Evolutionary conservation across 2,797 vertebrate species (phyloP).

Genomic region (Diceros bicornis): DNA sequence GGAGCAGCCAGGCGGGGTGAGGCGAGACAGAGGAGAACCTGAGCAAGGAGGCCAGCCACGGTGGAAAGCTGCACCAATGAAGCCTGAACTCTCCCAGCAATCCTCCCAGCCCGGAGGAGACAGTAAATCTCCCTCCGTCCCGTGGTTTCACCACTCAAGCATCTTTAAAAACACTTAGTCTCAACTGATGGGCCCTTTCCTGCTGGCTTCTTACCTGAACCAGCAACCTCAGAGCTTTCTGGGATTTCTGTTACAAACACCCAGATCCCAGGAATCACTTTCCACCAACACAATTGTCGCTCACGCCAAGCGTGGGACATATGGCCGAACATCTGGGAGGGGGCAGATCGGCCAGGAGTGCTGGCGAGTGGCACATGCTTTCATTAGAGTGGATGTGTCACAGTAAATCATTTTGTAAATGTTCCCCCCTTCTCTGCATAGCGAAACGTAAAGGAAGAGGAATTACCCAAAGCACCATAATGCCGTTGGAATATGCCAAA

Average conservation of each 20-base stretch:
- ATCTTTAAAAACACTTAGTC: conserved; percentile 62
- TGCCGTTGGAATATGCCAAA: conserved; percentile 16
- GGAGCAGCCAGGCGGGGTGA: background rate
- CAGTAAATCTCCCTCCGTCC: background rate
- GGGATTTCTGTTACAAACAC: conserved; percentile 36
- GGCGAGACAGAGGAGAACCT: background rate
- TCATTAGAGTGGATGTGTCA: conserved; percentile 54
- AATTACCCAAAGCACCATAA: conserved; percentile 34
- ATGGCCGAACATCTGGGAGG: conserved; percentile 79
- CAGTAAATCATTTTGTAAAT: conserved; percentile 66
- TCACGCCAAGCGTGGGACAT: conserved; percentile 64
- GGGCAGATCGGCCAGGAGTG: conserved; percentile 54
- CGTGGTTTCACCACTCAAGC: background rate
- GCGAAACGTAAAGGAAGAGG: conserved; percentile 64
- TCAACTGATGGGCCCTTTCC: background rate
- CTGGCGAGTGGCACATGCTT: conserved; percentile 57
- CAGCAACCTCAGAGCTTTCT: conserved; percentile 15
- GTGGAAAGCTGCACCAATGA: background rate
- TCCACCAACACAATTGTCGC: conserved; percentile 42
- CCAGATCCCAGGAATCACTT: background rate
- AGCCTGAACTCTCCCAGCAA: background rate
- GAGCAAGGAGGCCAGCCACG: background rate
- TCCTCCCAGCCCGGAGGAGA: background rate
- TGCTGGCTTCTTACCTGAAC: conserved; percentile 12
- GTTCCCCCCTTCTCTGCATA: conserved; percentile 23